Conservation (phyloP, 2,888 invertebrate genomes). For the Pogonocherus hispidulus region DNA sequence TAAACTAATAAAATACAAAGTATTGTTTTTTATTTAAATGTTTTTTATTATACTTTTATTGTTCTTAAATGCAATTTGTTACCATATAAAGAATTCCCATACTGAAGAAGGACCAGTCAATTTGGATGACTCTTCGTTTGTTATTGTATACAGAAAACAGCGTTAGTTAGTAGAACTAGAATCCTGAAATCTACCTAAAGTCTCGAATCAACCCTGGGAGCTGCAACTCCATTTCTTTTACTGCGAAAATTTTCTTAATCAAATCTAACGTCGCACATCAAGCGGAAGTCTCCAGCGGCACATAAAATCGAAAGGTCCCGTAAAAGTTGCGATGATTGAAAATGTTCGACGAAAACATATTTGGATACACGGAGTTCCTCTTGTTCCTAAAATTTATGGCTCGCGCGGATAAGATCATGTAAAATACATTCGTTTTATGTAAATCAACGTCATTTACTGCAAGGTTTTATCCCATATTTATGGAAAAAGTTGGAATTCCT, state of each 20-base stretch:
- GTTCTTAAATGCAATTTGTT: too few species aligned
- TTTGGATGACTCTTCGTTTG: too few species aligned
- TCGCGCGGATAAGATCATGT: conserved; percentile 33
- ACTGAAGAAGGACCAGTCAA: too few species aligned
- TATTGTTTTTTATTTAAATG: too few species aligned
- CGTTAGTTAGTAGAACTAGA: too few species aligned
- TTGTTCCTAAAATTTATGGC: conserved; percentile 50
- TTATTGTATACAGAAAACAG: too few species aligned
- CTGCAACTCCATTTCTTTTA: conserved; percentile 54
- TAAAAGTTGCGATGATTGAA: conserved; percentile 61
- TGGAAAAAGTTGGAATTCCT: conserved; percentile 34
- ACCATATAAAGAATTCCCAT: too few species aligned
- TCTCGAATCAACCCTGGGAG: conserved; percentile 21
- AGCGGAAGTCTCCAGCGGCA: conserved; percentile 58
- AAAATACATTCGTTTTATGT: conserved; percentile 43
- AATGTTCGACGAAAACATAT: conserved; percentile 61
- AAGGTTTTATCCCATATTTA: conserved; percentile 31
- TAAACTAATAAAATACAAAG: too few species aligned
- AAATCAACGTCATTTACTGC: conserved; percentile 37
- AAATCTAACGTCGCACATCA: conserved; percentile 61
- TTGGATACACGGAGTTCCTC: conserved; percentile 47
- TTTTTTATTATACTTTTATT: too few species aligned
- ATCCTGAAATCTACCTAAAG: not conserved
- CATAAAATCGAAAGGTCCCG: conserved; percentile 60
- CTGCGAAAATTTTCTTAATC: conserved; percentile 62